phyloP scores from a whole-genome alignment of 2,797 vertebrate species.

The Catharus ustulatus region DNA sequence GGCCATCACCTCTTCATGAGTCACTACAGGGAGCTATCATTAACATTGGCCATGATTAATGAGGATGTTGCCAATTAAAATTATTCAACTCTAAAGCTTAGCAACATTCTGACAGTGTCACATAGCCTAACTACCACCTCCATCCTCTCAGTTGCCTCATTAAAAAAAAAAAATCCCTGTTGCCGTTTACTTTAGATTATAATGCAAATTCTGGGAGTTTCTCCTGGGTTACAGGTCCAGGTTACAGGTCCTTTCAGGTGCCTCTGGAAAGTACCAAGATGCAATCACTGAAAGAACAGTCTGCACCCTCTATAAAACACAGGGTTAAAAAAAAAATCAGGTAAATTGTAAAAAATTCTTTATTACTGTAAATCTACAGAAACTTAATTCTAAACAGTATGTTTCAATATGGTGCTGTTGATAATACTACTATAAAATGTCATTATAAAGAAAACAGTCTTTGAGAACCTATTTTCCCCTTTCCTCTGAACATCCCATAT shows the following conservation, averaged over 20 bases:
- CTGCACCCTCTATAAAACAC: neutral
- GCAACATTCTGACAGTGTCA: conserved; percentile 59
- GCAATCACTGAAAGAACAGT: neutral
- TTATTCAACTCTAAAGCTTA: conserved; percentile 66
- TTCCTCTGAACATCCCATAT: neutral
- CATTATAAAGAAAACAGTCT: neutral
- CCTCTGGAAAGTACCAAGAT: neutral
- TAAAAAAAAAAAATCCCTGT: conserved; percentile 40
- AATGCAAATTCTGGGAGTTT: neutral
- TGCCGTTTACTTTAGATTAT: conserved; percentile 37
- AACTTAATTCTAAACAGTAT: neutral
- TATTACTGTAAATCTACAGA: neutral
- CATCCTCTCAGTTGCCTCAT: conserved; percentile 47
- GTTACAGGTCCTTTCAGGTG: neutral
- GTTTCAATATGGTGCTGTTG: neutral
- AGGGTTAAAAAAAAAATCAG: neutral
- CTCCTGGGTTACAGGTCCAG: neutral
- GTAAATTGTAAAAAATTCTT: neutral
- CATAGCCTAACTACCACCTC: conserved; percentile 32
- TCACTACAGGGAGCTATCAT: conserved; percentile 69
- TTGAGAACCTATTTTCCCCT: neutral
- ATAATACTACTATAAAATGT: neutral
- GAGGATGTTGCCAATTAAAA: conserved; percentile 68
- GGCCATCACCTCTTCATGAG: conserved; percentile 70
- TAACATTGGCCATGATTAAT: conserved; percentile 75